Percentiles rank a stretch among this genome's conserved stretches.
Conservation (phyloP, 2,888 invertebrate genomes). For the Gerris lacustris region DNA sequence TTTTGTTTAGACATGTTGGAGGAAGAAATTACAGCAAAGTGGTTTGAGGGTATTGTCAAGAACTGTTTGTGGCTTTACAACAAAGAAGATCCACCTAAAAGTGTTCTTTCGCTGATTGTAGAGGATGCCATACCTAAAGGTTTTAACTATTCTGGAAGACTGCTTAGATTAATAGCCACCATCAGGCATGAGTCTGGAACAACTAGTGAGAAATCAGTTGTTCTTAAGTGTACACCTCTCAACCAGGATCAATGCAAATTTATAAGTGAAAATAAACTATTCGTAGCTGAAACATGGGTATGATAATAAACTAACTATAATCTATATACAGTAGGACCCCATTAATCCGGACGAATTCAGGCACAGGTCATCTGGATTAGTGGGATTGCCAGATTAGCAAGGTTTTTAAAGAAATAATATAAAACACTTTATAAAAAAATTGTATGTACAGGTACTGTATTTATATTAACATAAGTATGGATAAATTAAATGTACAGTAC, state of each 20-base stretch:
- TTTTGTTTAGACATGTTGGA: background rate
- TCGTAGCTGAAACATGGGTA: background rate
- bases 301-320: too few relatives aligned
- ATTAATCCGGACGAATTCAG: too few relatives aligned
- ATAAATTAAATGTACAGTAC: too few relatives aligned
- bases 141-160: background rate
- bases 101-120: background rate
- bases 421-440: too few relatives aligned
- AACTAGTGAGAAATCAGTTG: background rate
- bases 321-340: too few relatives aligned
- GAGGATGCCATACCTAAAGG: conserved; percentile 3
- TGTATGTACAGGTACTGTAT: too few relatives aligned
- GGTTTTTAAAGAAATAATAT: too few relatives aligned
- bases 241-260: background rate
- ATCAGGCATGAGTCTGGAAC: background rate
- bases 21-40: background rate
- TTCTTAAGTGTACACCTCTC: background rate
- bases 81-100: background rate
- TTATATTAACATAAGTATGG: too few relatives aligned
- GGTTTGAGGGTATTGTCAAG: background rate
- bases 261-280: background rate
- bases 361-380: too few relatives aligned
- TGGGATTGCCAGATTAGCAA: too few relatives aligned
- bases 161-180: background rate
- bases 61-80: background rate